These are phyloP conservation scores for Apocrypta bakeri DNA, from an alignment of 1,140 invertebrate genomes.

Conservation along the genomic window DNA sequence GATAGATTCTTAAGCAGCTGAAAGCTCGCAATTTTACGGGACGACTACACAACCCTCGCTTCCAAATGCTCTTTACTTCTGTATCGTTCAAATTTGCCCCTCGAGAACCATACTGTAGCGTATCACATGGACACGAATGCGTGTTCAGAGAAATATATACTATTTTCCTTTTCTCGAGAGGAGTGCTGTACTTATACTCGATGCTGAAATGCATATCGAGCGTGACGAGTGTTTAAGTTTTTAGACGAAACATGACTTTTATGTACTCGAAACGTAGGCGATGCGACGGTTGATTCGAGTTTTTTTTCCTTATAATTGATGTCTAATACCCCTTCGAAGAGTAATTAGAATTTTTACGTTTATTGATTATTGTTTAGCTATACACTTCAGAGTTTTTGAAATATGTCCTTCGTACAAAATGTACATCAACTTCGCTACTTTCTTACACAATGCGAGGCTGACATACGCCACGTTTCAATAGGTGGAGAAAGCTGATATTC, in stretches of 20 bases:
- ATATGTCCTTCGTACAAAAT: too few relatives aligned
- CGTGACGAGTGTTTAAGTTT: not conserved
- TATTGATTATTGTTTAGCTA: too few relatives aligned
- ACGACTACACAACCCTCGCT: not conserved
- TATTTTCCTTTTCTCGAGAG: not conserved
- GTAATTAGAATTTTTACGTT: too few relatives aligned
- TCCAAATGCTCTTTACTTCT: conserved; percentile 15
- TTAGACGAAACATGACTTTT: not conserved
- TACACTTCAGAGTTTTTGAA: too few relatives aligned
- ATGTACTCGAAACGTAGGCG: not conserved
- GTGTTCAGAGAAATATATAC: too few relatives aligned
- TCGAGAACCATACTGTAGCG: not conserved
- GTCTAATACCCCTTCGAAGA: too few relatives aligned
- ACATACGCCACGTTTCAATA: too few relatives aligned
- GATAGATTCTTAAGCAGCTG: conserved; percentile 11
- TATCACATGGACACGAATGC: too few relatives aligned
- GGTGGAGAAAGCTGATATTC: too few relatives aligned
- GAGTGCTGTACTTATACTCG: not conserved
- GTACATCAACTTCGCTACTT: too few relatives aligned
- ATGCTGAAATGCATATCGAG: not conserved
- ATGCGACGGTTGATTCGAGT: not conserved
- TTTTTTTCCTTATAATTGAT: too few relatives aligned
- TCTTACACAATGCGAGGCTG: too few relatives aligned
- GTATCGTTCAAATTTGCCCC: not conserved
- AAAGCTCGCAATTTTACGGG: conserved; percentile 27